Evolutionary conservation across 2,888 invertebrate species (phyloP).

Genomic region (Rhaphigaster nebulosa): DNA sequence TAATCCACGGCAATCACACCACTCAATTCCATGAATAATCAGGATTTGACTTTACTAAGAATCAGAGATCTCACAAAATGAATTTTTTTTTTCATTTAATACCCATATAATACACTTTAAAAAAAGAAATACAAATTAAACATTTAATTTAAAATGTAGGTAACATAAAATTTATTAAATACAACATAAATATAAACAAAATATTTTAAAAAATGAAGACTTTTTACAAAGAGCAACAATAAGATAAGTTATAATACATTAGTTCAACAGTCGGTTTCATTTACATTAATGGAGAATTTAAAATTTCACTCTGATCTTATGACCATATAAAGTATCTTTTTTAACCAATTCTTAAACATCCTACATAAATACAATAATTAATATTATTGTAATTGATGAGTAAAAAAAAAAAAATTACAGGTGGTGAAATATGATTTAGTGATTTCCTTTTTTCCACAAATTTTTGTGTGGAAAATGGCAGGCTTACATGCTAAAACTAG

Average conservation of each 20-base stretch:
- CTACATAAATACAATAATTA: not conserved
- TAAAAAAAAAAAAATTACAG: not conserved
- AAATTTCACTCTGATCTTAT: not conserved
- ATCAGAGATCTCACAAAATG: not conserved
- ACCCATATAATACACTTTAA: not conserved
- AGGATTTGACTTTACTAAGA: too few relatives aligned
- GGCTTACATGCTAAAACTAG: not conserved
- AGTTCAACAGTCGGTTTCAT: not conserved
- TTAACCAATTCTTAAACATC: not conserved
- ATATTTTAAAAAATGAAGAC: conserved; percentile 9
- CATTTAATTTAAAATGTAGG: conserved; percentile 14
- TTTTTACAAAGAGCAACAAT: conserved; percentile 1
- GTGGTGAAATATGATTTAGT: not conserved
- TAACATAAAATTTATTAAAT: conserved; percentile 14
- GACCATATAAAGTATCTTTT: not conserved
- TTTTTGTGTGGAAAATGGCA: not conserved
- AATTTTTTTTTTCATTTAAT: not conserved
- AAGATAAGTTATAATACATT: conserved; percentile 1
- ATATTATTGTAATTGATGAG: not conserved
- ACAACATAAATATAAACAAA: conserved; percentile 14
- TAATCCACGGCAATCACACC: too few relatives aligned
- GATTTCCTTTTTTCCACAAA: not conserved
- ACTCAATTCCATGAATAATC: too few relatives aligned
- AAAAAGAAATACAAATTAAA: conserved; percentile 7
- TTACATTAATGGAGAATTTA: not conserved